These are phyloP conservation scores for Himalopsyche japonica DNA, from an alignment of 2,888 invertebrate genomes.

Conservation along the genomic window DNA sequence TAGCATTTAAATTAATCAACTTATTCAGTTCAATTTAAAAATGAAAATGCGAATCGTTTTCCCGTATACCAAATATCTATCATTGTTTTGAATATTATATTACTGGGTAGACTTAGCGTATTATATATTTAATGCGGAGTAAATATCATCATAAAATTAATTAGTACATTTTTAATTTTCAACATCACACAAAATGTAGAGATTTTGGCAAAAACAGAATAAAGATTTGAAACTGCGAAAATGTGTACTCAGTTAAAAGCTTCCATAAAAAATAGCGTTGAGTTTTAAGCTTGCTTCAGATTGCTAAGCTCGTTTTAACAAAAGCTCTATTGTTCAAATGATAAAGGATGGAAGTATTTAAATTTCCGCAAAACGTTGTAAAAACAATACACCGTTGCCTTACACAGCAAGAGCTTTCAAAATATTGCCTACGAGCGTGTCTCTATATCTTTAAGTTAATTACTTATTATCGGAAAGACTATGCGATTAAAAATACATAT, in stretches of 20 bases:
- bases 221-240: not conserved
- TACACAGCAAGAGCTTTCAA: not conserved
- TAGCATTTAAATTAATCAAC: too few species aligned
- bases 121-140: too few species aligned
- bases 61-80: too few species aligned
- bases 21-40: too few species aligned
- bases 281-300: not conserved
- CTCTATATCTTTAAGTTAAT: not conserved
- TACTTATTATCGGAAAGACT: not conserved
- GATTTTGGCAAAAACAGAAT: too few species aligned
- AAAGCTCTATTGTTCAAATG: slow-evolving; percentile 1
- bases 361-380: not conserved
- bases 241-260: not conserved
- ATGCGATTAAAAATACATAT: not conserved
- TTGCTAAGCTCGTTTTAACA: not conserved
- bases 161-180: too few species aligned
- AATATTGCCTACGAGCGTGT: not conserved
- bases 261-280: not conserved
- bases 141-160: too few species aligned
- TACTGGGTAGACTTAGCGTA: too few species aligned
- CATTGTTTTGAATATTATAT: too few species aligned
- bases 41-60: too few species aligned
- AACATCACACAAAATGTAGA: too few species aligned
- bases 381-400: not conserved
- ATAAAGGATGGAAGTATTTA: not conserved